Conservation (phyloP, 1,140 invertebrate species). For the Drosophila nigromelanica region DNA sequence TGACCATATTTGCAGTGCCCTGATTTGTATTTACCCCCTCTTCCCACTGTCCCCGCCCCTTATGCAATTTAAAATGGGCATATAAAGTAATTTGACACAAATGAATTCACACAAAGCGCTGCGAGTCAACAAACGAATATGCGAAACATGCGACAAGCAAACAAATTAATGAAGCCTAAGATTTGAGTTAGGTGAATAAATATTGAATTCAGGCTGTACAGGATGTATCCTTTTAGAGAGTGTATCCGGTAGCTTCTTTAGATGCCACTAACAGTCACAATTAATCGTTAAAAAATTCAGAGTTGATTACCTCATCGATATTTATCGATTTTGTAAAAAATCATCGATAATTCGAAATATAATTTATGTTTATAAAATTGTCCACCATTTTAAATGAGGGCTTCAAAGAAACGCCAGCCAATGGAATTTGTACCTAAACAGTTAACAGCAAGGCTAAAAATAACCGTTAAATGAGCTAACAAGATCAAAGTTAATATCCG, state of each 20-base stretch:
- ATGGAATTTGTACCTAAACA: conserved; percentile 11
- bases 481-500: not conserved
- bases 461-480: not conserved
- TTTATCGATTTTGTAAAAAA: not conserved
- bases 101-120: conserved; percentile 7
- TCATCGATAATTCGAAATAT: not conserved
- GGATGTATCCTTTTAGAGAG: no score
- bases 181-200: not conserved
- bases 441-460: not conserved
- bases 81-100: conserved; percentile 3
- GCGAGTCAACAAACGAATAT: conserved; percentile 1
- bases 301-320: no score
- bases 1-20: conserved; percentile 62
- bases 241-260: no score
- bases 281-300: no score
- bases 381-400: no score
- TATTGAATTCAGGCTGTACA: no score
- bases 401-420: not conserved
- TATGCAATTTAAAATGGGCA: conserved; percentile 17
- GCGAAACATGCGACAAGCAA: not conserved
- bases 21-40: conserved; percentile 46
- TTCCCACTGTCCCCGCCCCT: conserved; percentile 19
- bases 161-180: conserved; percentile 12
- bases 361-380: not conserved
- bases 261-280: no score